Evolutionary conservation across 2,888 invertebrate species (phyloP), one percentile per base, ranked within the genome.

Genomic region (Chouioia cunea): DNA sequence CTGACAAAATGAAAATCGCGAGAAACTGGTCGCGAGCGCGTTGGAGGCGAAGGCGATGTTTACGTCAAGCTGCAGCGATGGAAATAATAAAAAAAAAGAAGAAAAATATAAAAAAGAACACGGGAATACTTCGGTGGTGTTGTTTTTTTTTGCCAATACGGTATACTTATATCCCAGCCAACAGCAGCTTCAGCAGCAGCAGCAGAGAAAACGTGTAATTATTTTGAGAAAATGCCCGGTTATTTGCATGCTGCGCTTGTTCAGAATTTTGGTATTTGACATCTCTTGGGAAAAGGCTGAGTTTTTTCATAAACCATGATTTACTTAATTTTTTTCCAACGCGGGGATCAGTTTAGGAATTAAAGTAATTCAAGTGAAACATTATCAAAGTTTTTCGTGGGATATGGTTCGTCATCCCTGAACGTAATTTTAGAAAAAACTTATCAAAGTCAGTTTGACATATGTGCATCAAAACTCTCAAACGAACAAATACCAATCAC

Each of bases 41-140:
- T 52, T 52, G 65, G 47, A 47, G 60, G 58, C 58, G 46, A 65
- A 68, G 67, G 27, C 65, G 67, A 68, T 71, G 73, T 71, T 71
- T 70, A 71, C 58, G 71, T 59, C 65, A 20, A 54, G 20, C 54
- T n/a, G 60, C 43, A 58, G 10, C 43, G 16, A n/a, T n/a, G 36
- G 10, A 36, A 36, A 36, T 22, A 12, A 53, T 15, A 20, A 53
- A 53, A 20, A 53, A 53, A 20, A 50, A 14, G 50, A 50, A 12
- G 12, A 50, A n/a, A 18, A 64, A 43, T 15, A 57, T 44, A 20
- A 36, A 62, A 27, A 15, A 50, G 36, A 48, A 0, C 15, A 59
- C 20, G 27, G 15, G 48, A n/a, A 36, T 36, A 36, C 36, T 10
- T 36, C 36, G 36, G 1, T 6, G 36, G 36, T 36, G 36, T n/a